Conservation (phyloP, 2,888 invertebrate species). For the Steinernema hermaphroditum region DNA sequence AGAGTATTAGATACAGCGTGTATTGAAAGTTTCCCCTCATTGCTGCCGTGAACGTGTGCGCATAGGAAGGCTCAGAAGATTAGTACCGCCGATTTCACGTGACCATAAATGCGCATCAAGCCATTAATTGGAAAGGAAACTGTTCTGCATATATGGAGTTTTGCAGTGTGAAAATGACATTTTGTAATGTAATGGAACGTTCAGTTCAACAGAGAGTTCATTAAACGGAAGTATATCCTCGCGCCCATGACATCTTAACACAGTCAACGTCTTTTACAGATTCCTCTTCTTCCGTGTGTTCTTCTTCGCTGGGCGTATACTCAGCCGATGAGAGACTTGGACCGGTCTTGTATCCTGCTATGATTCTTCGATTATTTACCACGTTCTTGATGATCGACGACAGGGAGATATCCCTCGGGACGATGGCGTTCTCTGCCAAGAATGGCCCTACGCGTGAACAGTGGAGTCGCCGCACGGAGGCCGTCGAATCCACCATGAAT, state of each 20-base stretch:
- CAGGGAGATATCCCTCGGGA: constrained; percentile 82
- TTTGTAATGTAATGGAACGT: no score
- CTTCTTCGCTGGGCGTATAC: constrained; percentile 29
- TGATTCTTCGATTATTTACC: constrained; percentile 44
- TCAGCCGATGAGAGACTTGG: not conserved
- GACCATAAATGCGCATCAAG: no score
- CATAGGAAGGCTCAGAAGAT: no score
- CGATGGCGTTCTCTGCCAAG: constrained; percentile 76
- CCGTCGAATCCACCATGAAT: constrained; percentile 77
- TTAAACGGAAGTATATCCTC: constrained; percentile 37
- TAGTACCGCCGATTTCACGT: no score
- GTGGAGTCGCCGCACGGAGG: constrained; percentile 79
- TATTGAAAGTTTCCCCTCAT: no score
- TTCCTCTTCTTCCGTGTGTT: constrained; percentile 24
- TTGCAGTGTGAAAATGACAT: no score
- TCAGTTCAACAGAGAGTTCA: no score
- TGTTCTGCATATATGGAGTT: no score
- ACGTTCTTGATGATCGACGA: constrained; percentile 71
- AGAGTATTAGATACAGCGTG: no score
- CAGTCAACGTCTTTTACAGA: constrained; percentile 38
- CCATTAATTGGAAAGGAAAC: no score
- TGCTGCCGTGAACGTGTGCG: no score
- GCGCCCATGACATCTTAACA: constrained; percentile 47
- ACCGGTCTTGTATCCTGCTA: constrained; percentile 7
- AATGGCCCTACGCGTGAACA: constrained; percentile 84